These are phyloP conservation scores for Salvator merianae DNA, from an alignment of 2,113 vertebrate species.

Conservation along the genomic window DNA sequence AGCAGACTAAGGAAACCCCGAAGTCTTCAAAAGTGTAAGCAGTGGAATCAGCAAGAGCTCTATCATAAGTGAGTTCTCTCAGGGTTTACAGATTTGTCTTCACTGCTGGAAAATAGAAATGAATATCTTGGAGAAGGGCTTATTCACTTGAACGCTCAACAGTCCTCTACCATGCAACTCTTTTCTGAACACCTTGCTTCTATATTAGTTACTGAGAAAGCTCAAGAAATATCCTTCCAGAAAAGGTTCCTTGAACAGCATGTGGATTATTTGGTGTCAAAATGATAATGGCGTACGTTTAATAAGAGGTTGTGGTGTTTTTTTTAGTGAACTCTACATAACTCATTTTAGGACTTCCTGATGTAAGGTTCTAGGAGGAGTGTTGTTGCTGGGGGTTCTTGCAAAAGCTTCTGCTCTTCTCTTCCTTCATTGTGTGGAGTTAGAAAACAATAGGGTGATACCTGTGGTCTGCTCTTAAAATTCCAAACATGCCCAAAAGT, in stretches of 20 bases:
- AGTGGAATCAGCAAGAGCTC: neutral
- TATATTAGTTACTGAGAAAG: neutral
- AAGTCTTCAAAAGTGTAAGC: neutral
- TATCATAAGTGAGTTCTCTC: neutral
- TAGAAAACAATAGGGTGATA: too few species aligned
- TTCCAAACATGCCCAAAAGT: too few species aligned
- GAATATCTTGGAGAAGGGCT: neutral
- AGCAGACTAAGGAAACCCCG: neutral
- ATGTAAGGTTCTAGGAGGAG: too few species aligned
- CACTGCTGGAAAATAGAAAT: neutral
- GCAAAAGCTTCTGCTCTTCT: too few species aligned
- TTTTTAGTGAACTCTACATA: too few species aligned
- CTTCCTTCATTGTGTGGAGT: too few species aligned
- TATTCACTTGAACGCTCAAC: neutral
- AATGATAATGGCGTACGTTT: too few species aligned
- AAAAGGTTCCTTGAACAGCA: neutral
- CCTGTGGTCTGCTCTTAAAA: too few species aligned
- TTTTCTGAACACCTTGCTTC: neutral
- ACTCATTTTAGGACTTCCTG: too few species aligned
- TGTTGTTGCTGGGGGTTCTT: too few species aligned
- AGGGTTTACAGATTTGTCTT: neutral
- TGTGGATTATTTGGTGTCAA: neutral
- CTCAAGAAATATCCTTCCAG: constrained; percentile 14
- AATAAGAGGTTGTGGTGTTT: too few species aligned
- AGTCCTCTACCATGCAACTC: neutral